Conservation (phyloP, 2,113 vertebrate species). For the Oncorhynchus kisutch region DNA sequence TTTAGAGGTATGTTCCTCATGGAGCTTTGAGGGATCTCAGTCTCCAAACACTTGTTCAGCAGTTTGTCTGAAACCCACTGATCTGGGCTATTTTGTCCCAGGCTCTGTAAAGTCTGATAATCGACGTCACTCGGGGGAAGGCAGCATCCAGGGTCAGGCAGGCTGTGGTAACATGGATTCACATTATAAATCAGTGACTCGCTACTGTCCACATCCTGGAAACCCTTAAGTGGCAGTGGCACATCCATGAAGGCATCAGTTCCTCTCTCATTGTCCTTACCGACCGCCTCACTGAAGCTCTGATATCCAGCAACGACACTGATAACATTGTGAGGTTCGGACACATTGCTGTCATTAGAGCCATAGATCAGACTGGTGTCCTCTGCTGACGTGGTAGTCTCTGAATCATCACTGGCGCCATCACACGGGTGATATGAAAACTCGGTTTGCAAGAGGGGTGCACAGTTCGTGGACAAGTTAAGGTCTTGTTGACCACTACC, state of each 20-base stretch:
- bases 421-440: constrained; percentile 42
- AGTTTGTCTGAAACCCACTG: background rate
- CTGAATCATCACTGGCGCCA: constrained; percentile 15
- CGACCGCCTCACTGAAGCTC: background rate
- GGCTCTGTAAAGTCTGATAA: constrained; percentile 52
- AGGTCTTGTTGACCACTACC: background rate
- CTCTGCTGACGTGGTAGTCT: constrained; percentile 19
- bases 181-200: background rate
- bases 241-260: background rate
- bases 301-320: constrained; percentile 18
- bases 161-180: constrained; percentile 6
- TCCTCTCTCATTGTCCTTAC: background rate
- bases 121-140: constrained; percentile 15
- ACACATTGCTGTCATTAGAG: constrained; percentile 16
- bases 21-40: background rate
- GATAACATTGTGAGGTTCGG: background rate
- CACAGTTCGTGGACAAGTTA: background rate
- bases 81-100: constrained; percentile 7
- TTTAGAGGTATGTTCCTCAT: background rate
- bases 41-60: constrained; percentile 5
- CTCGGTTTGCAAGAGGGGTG: constrained; percentile 26
- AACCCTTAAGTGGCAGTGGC: background rate
- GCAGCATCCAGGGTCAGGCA: background rate
- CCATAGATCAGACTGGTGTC: constrained; percentile 18
- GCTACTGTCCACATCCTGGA: background rate